A percentile compares a stretch with the other conserved stretches of the same genome.
Evolutionary conservation across 2,113 vertebrate species (phyloP).

Genomic region (Thermophis baileyi): DNA sequence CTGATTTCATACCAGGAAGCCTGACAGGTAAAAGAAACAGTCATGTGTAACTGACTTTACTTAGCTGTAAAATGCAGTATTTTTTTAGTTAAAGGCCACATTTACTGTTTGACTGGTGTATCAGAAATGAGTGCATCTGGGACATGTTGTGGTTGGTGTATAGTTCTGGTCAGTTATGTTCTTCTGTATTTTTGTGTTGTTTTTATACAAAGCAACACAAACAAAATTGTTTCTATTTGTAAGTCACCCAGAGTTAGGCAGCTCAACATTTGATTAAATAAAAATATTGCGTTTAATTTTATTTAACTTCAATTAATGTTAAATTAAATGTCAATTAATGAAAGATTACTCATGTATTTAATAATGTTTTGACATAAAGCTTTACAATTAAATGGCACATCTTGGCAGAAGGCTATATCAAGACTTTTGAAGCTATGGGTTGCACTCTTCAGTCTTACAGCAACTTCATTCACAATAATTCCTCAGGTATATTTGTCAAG

Average conservation of each 20-base stretch:
- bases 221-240: background rate
- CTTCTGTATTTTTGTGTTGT: background rate
- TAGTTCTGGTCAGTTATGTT: background rate
- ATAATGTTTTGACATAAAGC: background rate
- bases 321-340: background rate
- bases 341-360: background rate
- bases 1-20: background rate
- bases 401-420: background rate
- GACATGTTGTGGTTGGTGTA: background rate
- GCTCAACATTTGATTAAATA: background rate
- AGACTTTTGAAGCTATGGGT: background rate
- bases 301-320: background rate
- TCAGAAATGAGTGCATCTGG: background rate
- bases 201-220: background rate
- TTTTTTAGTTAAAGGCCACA: background rate
- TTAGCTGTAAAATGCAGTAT: background rate
- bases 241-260: background rate
- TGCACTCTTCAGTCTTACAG: background rate
- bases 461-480: background rate
- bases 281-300: background rate
- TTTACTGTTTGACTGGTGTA: background rate
- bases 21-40: background rate
- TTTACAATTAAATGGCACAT: background rate
- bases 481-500: background rate
- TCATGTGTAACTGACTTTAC: background rate